Base-by-base conservation (phyloP, 2,113 vertebrate genomes). In the Glaucidium brasilianum region DNA sequence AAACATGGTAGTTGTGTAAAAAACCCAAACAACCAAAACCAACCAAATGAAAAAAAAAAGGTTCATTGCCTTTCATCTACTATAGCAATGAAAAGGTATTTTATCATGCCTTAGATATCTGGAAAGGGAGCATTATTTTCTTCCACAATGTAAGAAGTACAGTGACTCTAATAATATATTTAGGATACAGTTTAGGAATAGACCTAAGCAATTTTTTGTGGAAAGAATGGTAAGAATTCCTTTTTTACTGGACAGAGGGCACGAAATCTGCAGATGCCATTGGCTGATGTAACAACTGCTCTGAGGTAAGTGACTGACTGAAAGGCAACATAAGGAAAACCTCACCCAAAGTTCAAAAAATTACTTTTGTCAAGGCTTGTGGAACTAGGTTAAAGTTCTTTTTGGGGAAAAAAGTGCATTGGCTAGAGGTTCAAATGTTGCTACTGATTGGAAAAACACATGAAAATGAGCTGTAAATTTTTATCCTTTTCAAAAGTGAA, bases 371-470 rank as follows among this genome's bases (percentile, higher is more conserved):
- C 23, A 74, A 77, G 76, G 67, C 55, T 49, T 69, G 59, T 35
- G 37, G 49, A 89, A 81, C 49, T 89, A 91, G 53, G 77, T 71
- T 87, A n/a, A 78, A n/a, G 55, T 59, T 77, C 18, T 53, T 52
- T 72, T 88, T 66, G n/a, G n/a, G 67, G 62, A 59, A 60, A 69
- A 41, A 45, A 37, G 14, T 15, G 19, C 11, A 21, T 39, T 92
- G 85, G 81, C 62, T 53, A 73, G 32, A 77, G 53, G 53, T 77
- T 91, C 59, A 43, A 67, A 72, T 81, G 41, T 47, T 0, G 2
- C 53, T 59, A 66, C 32, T 92, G 89, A 87, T 16, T 60, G 47
- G 50, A 90, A 96, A 94, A 94, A 90, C 76, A 90, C 71, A 82
- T 37, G 59, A 47, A 58, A 90, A 56, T 30, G 6, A 60, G 25